These are phyloP conservation scores for Typhlomys cinereus DNA, from an alignment of 2,113 vertebrate species.

Conservation along the genomic window DNA sequence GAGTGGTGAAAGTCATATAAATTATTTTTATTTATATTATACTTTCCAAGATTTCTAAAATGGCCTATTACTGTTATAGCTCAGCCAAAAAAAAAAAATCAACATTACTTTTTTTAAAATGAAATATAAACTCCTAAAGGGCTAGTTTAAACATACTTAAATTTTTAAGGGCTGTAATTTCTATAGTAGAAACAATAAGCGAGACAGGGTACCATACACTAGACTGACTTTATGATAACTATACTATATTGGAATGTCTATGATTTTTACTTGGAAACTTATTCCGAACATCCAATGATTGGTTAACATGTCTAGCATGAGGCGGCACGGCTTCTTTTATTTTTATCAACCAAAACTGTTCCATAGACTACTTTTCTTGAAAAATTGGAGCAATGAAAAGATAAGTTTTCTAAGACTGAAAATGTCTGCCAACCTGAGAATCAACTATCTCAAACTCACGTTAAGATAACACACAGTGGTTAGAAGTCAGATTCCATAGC, in stretches of 20 bases:
- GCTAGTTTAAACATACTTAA: conserved; percentile 37
- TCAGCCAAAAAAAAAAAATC: not conserved
- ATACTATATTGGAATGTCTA: not conserved
- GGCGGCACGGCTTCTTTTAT: conserved; percentile 23
- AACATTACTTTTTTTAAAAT: conserved; percentile 14
- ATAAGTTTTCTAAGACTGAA: conserved; percentile 28
- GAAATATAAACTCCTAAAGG: not conserved
- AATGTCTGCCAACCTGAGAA: not conserved
- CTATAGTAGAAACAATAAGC: conserved; percentile 31
- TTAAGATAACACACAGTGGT: not conserved
- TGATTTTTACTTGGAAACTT: conserved; percentile 41
- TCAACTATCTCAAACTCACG: not conserved
- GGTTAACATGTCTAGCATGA: not conserved
- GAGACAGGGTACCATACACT: not conserved
- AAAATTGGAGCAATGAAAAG: conserved; percentile 53
- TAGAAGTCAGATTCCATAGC: not conserved
- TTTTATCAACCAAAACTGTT: conserved; percentile 37
- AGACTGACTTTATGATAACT: conserved; percentile 18
- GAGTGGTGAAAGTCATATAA: not conserved
- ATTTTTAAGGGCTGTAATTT: conserved; percentile 43
- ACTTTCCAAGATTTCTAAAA: conserved; percentile 28
- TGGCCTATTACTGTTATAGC: not conserved
- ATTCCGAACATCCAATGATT: not conserved
- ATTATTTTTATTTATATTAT: not conserved
- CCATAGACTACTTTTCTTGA: not conserved